phyloP scores from a whole-genome alignment of 2,888 invertebrate genomes.

The Ophion slaviceki region DNA sequence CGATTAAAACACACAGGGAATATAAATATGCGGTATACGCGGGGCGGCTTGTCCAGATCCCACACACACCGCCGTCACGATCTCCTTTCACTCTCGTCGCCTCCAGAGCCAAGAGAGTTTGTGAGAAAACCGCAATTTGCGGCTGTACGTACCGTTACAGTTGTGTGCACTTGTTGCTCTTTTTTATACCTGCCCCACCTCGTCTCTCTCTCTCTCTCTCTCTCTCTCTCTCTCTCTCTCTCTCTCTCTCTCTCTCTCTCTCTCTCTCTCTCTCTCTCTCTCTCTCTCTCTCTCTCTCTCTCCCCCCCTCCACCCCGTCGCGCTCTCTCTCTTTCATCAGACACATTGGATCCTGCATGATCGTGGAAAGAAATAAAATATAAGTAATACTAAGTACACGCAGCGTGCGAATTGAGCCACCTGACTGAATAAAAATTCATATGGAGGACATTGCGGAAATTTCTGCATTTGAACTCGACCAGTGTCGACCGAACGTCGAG shows the following conservation, averaged over 20 bases:
- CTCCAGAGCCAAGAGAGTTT: slow-evolving; percentile 34
- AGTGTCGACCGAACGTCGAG: too few species aligned
- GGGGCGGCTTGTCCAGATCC: slow-evolving; percentile 28
- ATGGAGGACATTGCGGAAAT: too few species aligned
- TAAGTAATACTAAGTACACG: too few species aligned
- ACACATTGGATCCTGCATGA: too few species aligned
- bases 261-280: too few species aligned
- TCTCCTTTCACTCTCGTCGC: slow-evolving; percentile 64
- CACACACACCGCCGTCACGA: slow-evolving; percentile 34
- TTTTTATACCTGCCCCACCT: slow-evolving; percentile 4
- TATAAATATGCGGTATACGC: slow-evolving; percentile 60
- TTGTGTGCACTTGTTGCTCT: slow-evolving; percentile 11
- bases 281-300: too few species aligned
- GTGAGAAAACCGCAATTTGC: slow-evolving; percentile 60
- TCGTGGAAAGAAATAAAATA: too few species aligned
- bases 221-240: not conserved
- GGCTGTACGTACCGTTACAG: slow-evolving; percentile 13
- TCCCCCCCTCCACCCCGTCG: too few species aligned
- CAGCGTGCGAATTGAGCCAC: too few species aligned
- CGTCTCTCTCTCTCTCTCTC: not conserved
- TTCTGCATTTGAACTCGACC: too few species aligned
- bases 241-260: not conserved
- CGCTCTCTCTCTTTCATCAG: too few species aligned
- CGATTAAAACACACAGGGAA: slow-evolving; percentile 65
- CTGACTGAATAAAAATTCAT: too few species aligned